phyloP scores from a whole-genome alignment of 2,113 vertebrate species.

The Hippocampus comes region DNA sequence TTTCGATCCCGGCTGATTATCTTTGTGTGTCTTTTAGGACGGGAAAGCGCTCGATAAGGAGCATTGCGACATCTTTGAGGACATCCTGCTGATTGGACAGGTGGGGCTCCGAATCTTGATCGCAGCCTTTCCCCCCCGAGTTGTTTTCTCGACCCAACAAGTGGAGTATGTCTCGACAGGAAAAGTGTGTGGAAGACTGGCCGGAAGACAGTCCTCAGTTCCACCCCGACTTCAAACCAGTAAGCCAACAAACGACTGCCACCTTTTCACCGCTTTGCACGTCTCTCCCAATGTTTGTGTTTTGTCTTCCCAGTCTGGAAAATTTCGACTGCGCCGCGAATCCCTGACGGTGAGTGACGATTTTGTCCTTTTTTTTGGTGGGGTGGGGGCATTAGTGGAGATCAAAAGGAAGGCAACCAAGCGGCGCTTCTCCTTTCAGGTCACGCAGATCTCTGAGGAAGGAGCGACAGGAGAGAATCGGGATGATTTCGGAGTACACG shows the following conservation, averaged over 20 bases:
- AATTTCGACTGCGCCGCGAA: conserved; percentile 63
- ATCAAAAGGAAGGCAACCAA: neutral
- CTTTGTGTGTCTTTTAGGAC: conserved; percentile 34
- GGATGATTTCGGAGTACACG: conserved; percentile 5
- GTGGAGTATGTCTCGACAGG: conserved; percentile 42
- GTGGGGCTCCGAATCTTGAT: conserved; percentile 30
- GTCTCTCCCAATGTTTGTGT: neutral
- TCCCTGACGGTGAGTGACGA: conserved; percentile 46
- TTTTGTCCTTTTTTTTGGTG: neutral
- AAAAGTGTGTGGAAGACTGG: conserved; percentile 76
- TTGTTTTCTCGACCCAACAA: neutral
- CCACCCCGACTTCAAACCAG: conserved; percentile 66
- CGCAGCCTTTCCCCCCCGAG: neutral
- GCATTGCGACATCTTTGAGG: conserved; percentile 40
- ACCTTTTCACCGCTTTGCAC: neutral
- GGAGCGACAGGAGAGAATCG: conserved; percentile 42
- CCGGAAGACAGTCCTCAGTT: conserved; percentile 72
- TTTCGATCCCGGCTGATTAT: too few species aligned
- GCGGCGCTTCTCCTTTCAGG: conserved; percentile 3
- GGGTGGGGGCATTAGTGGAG: neutral
- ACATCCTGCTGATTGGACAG: conserved; percentile 69
- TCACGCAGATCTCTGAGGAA: conserved; percentile 17
- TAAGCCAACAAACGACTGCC: conserved; percentile 31
- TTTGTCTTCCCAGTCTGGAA: conserved; percentile 53
- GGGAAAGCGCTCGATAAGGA: conserved; percentile 1